These are phyloP conservation scores for Notothenia coriiceps DNA, from an alignment of 2,113 vertebrate species.

Conservation along the genomic window DNA sequence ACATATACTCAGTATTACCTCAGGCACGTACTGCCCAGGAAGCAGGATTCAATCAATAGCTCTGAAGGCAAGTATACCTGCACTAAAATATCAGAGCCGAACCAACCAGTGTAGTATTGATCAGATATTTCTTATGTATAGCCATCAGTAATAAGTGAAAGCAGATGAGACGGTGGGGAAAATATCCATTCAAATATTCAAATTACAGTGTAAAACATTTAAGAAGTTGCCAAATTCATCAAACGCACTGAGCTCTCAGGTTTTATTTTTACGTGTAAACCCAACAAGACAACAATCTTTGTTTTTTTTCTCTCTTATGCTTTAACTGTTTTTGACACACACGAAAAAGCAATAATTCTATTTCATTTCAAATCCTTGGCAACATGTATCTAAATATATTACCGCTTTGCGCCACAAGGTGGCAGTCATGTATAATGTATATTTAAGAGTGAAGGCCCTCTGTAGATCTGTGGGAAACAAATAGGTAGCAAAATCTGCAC, in stretches of 20 bases:
- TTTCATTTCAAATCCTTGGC: not conserved
- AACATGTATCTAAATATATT: not conserved
- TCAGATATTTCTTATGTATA: not conserved
- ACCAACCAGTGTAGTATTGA: not conserved
- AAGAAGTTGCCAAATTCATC: not conserved
- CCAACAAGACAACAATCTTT: not conserved
- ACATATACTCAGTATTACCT: not conserved
- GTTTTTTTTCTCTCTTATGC: not conserved
- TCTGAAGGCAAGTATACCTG: conserved; percentile 1
- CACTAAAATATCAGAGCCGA: not conserved
- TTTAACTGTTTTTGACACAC: not conserved
- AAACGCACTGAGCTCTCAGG: not conserved
- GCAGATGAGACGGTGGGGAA: not conserved
- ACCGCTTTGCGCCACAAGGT: conserved; percentile 36
- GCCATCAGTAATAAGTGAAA: not conserved
- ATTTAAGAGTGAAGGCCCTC: not conserved
- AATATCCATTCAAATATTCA: not conserved
- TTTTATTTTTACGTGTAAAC: not conserved
- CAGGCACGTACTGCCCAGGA: not conserved
- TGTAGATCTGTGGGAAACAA: not conserved
- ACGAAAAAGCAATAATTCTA: not conserved
- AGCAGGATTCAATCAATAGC: conserved; percentile 9
- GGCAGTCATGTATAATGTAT: conserved; percentile 44
- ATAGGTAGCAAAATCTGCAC: not conserved
- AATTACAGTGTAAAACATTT: not conserved